phyloP scores from a whole-genome alignment of 2,888 invertebrate genomes.

The Eupithecia subumbrata region DNA sequence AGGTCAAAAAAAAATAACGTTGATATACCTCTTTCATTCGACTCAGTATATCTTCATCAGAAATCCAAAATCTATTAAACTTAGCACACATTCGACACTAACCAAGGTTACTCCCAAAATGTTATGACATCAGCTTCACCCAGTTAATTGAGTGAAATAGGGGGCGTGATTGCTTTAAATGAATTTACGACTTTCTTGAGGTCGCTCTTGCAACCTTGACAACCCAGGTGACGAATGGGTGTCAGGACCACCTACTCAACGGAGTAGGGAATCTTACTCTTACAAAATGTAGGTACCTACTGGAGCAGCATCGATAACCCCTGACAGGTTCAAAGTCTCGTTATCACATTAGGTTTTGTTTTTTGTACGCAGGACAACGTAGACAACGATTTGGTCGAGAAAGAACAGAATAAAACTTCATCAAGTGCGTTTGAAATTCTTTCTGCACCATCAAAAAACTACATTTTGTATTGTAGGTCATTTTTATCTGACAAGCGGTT shows the following conservation, averaged over 20 bases:
- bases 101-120: constrained; percentile 55
- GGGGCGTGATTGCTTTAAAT: constrained; percentile 23
- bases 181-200: constrained; percentile 21
- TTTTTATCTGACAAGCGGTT: too few relatives aligned
- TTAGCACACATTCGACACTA: constrained; percentile 7
- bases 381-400: too few relatives aligned
- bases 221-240: constrained; percentile 6
- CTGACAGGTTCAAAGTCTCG: too few relatives aligned
- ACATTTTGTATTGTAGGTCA: too few relatives aligned
- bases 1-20: too few relatives aligned
- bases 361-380: too few relatives aligned
- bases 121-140: constrained; percentile 27
- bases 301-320: neutral
- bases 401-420: too few relatives aligned
- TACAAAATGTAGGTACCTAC: neutral
- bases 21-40: too few relatives aligned
- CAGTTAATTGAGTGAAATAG: constrained; percentile 18
- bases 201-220: constrained; percentile 5
- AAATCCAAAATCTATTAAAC: neutral
- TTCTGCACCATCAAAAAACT: neutral
- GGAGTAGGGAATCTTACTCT: neutral
- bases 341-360: too few relatives aligned
- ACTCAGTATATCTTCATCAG: neutral
- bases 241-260: neutral
- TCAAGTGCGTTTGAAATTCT: neutral